Conservation (phyloP, 2,797 vertebrate genomes). For the Acipenser ruthenus region DNA sequence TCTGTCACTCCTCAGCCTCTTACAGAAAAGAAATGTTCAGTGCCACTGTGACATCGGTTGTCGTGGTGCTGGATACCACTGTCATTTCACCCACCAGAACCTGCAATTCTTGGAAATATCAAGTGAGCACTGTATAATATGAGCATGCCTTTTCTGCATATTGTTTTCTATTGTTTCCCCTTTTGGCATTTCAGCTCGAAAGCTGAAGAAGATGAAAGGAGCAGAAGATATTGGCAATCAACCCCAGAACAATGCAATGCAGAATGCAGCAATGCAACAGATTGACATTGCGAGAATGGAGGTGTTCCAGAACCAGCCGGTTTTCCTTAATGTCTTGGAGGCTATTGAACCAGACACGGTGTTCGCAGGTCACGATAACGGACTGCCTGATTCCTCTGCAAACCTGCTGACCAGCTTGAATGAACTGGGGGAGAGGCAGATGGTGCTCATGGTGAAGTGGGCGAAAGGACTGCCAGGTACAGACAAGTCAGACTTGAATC, state of each 20-base stretch:
- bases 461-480: conserved; percentile 88
- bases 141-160: background rate
- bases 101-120: too few relatives aligned
- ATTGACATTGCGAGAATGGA: conserved; percentile 22
- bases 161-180: background rate
- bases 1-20: too few relatives aligned
- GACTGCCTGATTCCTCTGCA: conserved; percentile 74
- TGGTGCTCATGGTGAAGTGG: conserved; percentile 88
- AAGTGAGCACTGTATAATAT: background rate
- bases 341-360: conserved; percentile 77
- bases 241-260: too few relatives aligned
- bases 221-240: too few relatives aligned
- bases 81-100: too few relatives aligned
- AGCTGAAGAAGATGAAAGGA: conserved; percentile 57
- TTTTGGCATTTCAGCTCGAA: conserved; percentile 50
- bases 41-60: too few relatives aligned
- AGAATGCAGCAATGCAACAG: conserved; percentile 36
- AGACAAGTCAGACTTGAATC: conserved; percentile 8
- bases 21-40: too few relatives aligned
- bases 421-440: conserved; percentile 83
- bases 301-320: conserved; percentile 51
- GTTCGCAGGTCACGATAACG: conserved; percentile 72
- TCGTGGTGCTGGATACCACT: too few relatives aligned
- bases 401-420: conserved; percentile 85
- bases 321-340: conserved; percentile 78